A percentile compares a stretch with the other conserved stretches of the same genome.
These are phyloP conservation scores for Pelusios castaneus DNA, from an alignment of 2,113 vertebrate species.

Conservation along the genomic window DNA sequence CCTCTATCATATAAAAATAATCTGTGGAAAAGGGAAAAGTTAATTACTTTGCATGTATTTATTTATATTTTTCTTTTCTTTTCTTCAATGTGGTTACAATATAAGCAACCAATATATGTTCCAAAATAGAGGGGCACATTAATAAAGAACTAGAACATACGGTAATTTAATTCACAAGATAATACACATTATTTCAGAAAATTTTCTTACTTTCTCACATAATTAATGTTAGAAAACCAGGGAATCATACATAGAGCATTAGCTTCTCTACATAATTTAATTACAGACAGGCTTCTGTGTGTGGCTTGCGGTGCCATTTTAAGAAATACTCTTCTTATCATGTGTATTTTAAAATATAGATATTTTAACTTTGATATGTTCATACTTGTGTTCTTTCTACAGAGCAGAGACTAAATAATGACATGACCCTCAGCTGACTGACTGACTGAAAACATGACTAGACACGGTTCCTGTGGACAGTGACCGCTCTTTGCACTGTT, in stretches of 20 bases:
- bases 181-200: background rate
- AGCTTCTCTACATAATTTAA: background rate
- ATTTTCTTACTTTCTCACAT: background rate
- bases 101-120: background rate
- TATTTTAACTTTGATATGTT: constrained; percentile 73
- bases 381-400: constrained; percentile 84
- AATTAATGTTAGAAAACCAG: background rate
- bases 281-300: background rate
- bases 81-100: background rate
- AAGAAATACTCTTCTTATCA: background rate
- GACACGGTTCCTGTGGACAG: constrained; percentile 79
- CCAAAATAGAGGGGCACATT: background rate
- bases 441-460: constrained; percentile 84
- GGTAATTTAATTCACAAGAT: background rate
- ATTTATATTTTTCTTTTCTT: background rate
- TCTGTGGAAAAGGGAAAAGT: background rate
- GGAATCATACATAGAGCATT: background rate
- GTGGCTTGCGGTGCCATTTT: background rate
- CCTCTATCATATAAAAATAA: background rate
- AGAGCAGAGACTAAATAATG: constrained; percentile 82
- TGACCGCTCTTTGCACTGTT: constrained; percentile 77
- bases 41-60: background rate
- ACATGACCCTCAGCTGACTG: constrained; percentile 82
- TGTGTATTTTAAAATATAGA: constrained; percentile 4
- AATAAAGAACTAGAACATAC: background rate